A percentile compares a stretch with the other conserved stretches of the same genome.
phyloP scores from a whole-genome alignment of 2,888 invertebrate genomes.

The Monoplex corrugatus region DNA sequence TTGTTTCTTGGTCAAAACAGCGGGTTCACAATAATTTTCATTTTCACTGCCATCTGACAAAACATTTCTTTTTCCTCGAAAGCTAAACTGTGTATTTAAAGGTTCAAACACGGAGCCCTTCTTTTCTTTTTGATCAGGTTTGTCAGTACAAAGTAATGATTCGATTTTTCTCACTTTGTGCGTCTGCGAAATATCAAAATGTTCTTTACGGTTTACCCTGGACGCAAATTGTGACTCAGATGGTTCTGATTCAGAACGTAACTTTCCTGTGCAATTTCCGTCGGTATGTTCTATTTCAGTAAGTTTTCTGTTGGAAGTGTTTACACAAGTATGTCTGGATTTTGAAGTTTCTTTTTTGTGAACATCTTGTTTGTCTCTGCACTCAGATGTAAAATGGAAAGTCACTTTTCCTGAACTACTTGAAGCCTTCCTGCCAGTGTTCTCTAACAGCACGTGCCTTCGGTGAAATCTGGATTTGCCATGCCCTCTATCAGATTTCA shows the following conservation, averaged over 20 bases:
- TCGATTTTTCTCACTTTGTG: not conserved
- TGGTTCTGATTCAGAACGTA: not conserved
- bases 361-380: not conserved
- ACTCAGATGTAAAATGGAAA: not conserved
- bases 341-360: not conserved
- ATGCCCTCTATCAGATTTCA: not conserved
- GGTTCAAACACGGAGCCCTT: not conserved
- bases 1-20: not conserved
- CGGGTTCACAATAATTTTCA: not conserved
- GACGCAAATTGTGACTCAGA: not conserved
- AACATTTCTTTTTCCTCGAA: not conserved
- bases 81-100: not conserved
- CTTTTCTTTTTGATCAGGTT: not conserved
- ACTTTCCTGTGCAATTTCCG: not conserved
- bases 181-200: not conserved
- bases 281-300: not conserved
- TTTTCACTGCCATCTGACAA: not conserved
- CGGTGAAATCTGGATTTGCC: not conserved
- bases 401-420: not conserved
- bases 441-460: not conserved
- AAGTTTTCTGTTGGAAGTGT: not conserved
- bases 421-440: not conserved
- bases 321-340: too few relatives aligned
- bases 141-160: not conserved
- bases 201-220: not conserved